Base-by-base conservation (phyloP, 2,113 vertebrate species). In the Protobothrops flavoviridis region DNA sequence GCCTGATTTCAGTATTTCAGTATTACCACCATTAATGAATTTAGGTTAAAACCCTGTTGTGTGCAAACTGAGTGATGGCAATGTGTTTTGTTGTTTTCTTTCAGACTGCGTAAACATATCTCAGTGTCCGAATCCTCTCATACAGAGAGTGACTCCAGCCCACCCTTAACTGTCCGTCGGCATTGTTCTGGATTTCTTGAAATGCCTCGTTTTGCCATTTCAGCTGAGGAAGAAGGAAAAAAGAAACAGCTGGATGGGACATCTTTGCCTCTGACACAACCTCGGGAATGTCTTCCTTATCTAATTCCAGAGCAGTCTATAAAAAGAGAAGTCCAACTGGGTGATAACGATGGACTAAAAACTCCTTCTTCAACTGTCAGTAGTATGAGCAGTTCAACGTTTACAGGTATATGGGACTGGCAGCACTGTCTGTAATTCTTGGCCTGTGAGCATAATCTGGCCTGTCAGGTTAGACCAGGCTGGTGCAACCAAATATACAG, bases 121-220 rank as follows among this genome's bases (percentile, higher is more conserved):
- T 99, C 99, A 0, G 98, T 99, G 89, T 99, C 99, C 0, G 99
- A 99, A 96, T 99, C 99, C 0, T 99, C 99, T 3, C 99, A 99
- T 98, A 99, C 99, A 0, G 99, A 99, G 97, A 99, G 99, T 1
- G 99, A 99, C 97, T 99, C 99, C 87, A 99, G 99, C 94, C 99
- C 99, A 0, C 99, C 99, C 0, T 97, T 99, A 94, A 99, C 99
- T 0, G 99, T 99, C 23, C 98, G 99, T 0, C 97, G 98, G 0
- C 98, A 98, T 97, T 99, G 99, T 96, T 99, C 99, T 0, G 99
- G 98, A 53, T 98, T 99, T 45, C 98, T 99, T 0, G 99, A 99
- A 93, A 98, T 98, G 97, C 98, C 99, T 0, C 98, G 98, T 33
- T 99, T 99, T 55, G 98, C 99, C 91, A 98, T 99, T 95, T 98